Percentiles rank a stretch among this genome's conserved stretches.
phyloP scores from a whole-genome alignment of 2,888 invertebrate species.

The Matsumyia berberina region DNA sequence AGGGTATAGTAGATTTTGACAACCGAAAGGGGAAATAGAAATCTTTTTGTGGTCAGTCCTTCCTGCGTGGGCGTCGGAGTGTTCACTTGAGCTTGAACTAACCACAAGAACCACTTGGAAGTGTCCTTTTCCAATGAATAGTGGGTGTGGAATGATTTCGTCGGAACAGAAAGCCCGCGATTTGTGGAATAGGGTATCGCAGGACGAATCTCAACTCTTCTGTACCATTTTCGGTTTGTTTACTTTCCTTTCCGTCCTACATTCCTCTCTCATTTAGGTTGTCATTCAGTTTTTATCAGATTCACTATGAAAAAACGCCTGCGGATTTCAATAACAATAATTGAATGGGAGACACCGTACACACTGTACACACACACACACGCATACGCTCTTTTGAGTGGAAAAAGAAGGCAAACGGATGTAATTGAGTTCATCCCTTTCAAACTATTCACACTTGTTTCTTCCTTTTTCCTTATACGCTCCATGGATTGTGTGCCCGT shows the following conservation, averaged over 20 bases:
- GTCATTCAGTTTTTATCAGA: conserved; percentile 63
- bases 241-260: conserved; percentile 21
- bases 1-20: too few relatives aligned
- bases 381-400: neutral
- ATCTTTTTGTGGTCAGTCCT: too few relatives aligned
- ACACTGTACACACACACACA: conserved; percentile 3
- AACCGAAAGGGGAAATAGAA: too few relatives aligned
- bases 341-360: conserved; percentile 50
- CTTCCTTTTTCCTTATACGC: conserved; percentile 6
- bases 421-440: conserved; percentile 39
- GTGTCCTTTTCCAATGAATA: too few relatives aligned
- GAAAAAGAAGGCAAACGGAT: conserved; percentile 12
- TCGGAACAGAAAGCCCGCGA: too few relatives aligned
- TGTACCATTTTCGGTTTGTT: conserved; percentile 16
- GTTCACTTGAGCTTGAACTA: too few relatives aligned
- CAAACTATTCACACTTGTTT: conserved; percentile 25
- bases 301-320: conserved; percentile 65
- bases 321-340: conserved; percentile 70
- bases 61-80: too few relatives aligned
- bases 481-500: neutral
- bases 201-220: too few relatives aligned
- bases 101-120: too few relatives aligned
- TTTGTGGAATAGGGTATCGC: too few relatives aligned
- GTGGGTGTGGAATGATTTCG: too few relatives aligned
- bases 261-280: conserved; percentile 53